Base-by-base conservation (phyloP, 2,113 vertebrate species). In the Tricholaema leucomelas region DNA sequence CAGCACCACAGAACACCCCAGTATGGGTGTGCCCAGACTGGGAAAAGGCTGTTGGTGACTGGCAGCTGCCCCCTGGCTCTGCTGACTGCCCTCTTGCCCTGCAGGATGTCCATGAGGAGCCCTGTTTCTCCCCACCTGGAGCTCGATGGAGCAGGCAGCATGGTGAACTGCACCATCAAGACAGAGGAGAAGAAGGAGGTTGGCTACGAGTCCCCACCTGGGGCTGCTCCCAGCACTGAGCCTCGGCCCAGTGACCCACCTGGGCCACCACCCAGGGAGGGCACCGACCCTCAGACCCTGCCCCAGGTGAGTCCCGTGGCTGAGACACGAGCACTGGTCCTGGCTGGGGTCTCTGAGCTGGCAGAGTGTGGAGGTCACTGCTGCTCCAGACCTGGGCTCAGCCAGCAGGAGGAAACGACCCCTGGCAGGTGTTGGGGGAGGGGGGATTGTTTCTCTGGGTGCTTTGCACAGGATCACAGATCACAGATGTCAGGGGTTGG, bases 91-190 rank as follows among this genome's bases (percentile, higher is more conserved):
- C 16, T 6, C 16, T 18, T 31, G 1, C 7, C 27, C 84, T 4
- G 0, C 89, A 99, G 99, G 98, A 99, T 99, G 99, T 99, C 98
- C 98, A 97, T 99, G 97, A 98, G 98, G 97, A 98, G 98, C 97
- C 98, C 98, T 10, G 80, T 97, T 92, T 98, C 97, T 70, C 96
- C 98, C 69, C 98, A 96, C 91, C 98, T 97, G 97, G 97, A 97
- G 94, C 97, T 97, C 40, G 95, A 98, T 90, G 97, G 98, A 87
- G 97, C 97, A 20, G 98, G 97, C 94, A 97, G 97, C 98, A 99
- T 99, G 99, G 98, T 98, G 96, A 98, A 98, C 73, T 97, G 98
- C 52, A 96, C 96, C 36, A 84, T 98, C 96, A 99, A 99, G 97
- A 93, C 98, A 2, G 98, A 99, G 90, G 98, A 98, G 88, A 97